phyloP scores from a whole-genome alignment of 2,113 vertebrate genomes.

The Leucoraja erinaceus region DNA sequence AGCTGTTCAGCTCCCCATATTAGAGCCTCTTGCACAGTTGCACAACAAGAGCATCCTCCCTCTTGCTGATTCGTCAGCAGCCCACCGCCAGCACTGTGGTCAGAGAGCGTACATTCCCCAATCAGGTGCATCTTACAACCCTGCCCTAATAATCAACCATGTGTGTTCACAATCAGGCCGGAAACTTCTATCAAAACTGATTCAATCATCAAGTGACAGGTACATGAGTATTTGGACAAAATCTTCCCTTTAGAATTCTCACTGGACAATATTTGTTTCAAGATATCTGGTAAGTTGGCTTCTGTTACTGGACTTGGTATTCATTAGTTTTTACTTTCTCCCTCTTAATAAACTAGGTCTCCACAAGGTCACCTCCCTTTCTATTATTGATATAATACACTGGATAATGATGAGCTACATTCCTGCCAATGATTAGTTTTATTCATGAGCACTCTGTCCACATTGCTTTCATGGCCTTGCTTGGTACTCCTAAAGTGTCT shows the following conservation, averaged over 20 bases:
- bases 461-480: neutral
- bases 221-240: neutral
- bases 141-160: neutral
- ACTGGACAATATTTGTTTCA: neutral
- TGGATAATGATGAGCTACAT: neutral
- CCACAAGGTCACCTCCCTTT: neutral
- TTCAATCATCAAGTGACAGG: neutral
- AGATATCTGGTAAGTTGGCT: neutral
- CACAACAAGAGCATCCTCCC: neutral
- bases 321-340: neutral
- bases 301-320: neutral
- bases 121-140: neutral
- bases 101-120: neutral
- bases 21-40: neutral
- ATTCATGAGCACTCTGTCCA: neutral
- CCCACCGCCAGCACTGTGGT: neutral
- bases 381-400: neutral
- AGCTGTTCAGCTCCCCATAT: neutral
- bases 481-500: neutral
- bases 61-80: neutral
- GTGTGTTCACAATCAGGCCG: neutral
- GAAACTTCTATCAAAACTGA: neutral
- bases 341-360: neutral
- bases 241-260: neutral
- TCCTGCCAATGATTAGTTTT: neutral